Base-by-base conservation (phyloP, 2,113 vertebrate species). In the Xiphias gladius region DNA sequence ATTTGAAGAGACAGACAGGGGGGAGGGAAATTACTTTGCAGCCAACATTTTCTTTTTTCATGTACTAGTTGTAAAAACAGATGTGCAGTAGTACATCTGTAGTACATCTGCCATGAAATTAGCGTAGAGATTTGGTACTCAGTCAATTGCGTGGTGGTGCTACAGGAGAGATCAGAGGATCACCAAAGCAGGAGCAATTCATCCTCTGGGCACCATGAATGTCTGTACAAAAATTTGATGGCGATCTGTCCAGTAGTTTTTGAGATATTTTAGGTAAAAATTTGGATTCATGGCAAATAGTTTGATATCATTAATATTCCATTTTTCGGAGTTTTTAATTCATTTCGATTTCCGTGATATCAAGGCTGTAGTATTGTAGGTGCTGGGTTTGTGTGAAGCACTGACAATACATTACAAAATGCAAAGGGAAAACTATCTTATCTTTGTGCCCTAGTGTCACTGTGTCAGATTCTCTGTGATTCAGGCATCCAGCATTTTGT, bases 401-500 rank as follows among this genome's bases (percentile, higher is more conserved):
- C 59, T 85, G 75, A 70, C 54, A 58, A 24, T 37, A 20, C 76
- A 57, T 54, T 50, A 52, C 52, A 79, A 64, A 76, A 50, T 37
- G 37, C 55, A 50, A 26, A 55, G 48, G 74, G 41, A 46, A 66
- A 58, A 70, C 1, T 13, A 0, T 75, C 62, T 76, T 77, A 73
- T 89, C 76, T 83, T 79, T 88, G 82, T 57, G 28, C 54, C 22
- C 75, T 1, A 1, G 73, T 79, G 81, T 84, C 75, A 71, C 41
- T 50, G 62, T 66, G 86, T 85, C 83, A 41, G 69, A 86, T 79
- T 85, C 20, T 78, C 59, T 76, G 67, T 48, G 81, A 87, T 87
- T 85, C 82, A 82, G 67, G 55, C 75, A 39, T 85, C 86, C 76
- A 55, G 80, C 74, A 26, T 87, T 91, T 90, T 82, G 76, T 78